Evolutionary conservation across 92 coral and sea anemone genomes (phyloP), one percentile per base, ranked within the genome.

Genomic region (Plumapathes pennacea): DNA sequence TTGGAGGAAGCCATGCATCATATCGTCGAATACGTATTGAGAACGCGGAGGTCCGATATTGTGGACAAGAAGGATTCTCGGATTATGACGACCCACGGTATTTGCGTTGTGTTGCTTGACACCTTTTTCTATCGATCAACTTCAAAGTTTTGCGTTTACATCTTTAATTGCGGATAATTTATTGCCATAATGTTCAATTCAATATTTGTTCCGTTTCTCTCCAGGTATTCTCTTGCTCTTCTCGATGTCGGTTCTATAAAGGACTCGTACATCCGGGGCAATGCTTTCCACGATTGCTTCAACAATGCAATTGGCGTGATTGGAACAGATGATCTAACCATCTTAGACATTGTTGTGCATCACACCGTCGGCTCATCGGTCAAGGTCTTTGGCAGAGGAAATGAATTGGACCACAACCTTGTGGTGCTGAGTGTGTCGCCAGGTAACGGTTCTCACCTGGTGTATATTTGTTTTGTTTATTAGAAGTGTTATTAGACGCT

Each of bases 21-120:
- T 69, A 64, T 24, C 80, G 91, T 18, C 27, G 78, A 60, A 56
- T 85, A 2, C 77, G 87, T 57, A 82, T 89, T 37, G 97, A 89
- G 62, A 89, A 89, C 57, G 91, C 63, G 25, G 97, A 89, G 77
- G 84, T 89, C 57, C 76, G 81, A 51, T 69, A 84, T 50, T 89
- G 97, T 66, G 97, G 97, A 15, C 97, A 89, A 49, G 77, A 74
- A 44, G 97, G 97, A 15, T 89, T 84, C 82, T 40, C 80, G 9
- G 97, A 85, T 49, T 67, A 22, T n/a, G 66, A 43, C 55, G 96
- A 84, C 38, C 90, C 96, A 45, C 83, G 90, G 96, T 88, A 38
- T 20, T 0, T n/a, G n/a, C n/a, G n/a, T n/a, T n/a, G n/a, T n/a
- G n/a, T n/a, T n/a, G n/a, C n/a, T n/a, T n/a, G n/a, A n/a, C n/a